Conservation (phyloP, 2,888 invertebrate species). For the Ophion slaviceki region DNA sequence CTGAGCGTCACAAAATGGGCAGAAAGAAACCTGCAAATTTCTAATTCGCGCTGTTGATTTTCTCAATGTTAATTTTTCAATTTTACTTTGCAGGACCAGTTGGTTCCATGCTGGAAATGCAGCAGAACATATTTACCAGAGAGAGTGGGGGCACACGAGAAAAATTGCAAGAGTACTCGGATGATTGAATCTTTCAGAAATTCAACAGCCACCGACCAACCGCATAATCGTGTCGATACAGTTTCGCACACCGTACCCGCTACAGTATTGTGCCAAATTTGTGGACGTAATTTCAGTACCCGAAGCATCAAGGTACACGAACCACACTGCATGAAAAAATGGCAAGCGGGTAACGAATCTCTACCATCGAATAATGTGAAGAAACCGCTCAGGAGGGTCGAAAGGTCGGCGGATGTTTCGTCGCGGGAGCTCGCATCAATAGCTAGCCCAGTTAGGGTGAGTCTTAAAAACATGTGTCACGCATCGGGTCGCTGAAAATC, state of each 20-base stretch:
- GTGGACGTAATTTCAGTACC: slow-evolving; percentile 87
- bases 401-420: slow-evolving; percentile 65
- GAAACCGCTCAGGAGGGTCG: slow-evolving; percentile 83
- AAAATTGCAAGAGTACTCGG: slow-evolving; percentile 81
- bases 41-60: neutral
- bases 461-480: slow-evolving; percentile 52
- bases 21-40: neutral
- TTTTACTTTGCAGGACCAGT: slow-evolving; percentile 80
- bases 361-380: slow-evolving; percentile 84
- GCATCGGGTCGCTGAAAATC: too few species aligned
- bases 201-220: slow-evolving; percentile 38
- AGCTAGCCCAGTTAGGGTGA: slow-evolving; percentile 70
- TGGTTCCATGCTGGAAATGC: slow-evolving; percentile 88
- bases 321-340: slow-evolving; percentile 88
- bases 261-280: slow-evolving; percentile 86
- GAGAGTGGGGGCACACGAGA: slow-evolving; percentile 86
- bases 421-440: slow-evolving; percentile 19
- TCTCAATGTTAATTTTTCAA: neutral
- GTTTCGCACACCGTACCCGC: slow-evolving; percentile 12
- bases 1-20: neutral
- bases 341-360: slow-evolving; percentile 86
- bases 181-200: slow-evolving; percentile 52
- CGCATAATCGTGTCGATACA: slow-evolving; percentile 35
- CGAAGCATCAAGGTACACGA: slow-evolving; percentile 88
- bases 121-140: slow-evolving; percentile 89